Conservation (phyloP, 2,888 invertebrate genomes). For the Frankliniella intonsa region DNA sequence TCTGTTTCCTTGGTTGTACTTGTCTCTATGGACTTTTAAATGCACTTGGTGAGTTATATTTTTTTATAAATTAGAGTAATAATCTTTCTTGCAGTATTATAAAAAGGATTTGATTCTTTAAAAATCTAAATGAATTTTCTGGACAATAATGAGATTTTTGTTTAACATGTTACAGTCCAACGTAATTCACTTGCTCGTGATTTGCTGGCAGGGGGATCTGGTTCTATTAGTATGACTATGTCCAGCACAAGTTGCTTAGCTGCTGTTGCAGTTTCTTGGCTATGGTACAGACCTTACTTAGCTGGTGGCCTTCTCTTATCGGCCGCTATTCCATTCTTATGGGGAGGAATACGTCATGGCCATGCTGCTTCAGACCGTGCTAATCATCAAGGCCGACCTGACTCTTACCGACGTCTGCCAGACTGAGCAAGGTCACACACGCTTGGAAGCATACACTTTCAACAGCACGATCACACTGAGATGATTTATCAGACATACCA, state of each 20-base stretch:
- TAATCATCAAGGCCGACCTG: not conserved
- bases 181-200: not conserved
- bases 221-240: slow-evolving; percentile 1
- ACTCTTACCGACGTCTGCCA: not conserved
- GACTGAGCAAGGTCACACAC: slow-evolving; percentile 19
- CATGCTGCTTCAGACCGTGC: not conserved
- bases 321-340: not conserved
- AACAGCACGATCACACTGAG: slow-evolving; percentile 2
- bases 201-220: not conserved
- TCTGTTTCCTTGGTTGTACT: not conserved
- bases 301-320: slow-evolving; percentile 18
- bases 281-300: slow-evolving; percentile 8
- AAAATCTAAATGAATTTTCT: not conserved
- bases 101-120: too few species aligned
- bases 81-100: too few species aligned
- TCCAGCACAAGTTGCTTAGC: slow-evolving; percentile 4
- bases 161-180: not conserved
- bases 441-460: slow-evolving; percentile 15
- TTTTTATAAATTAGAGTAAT: not conserved
- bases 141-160: not conserved
- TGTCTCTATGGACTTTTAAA: slow-evolving; percentile 2
- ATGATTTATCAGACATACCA: slow-evolving; percentile 5
- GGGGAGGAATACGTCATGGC: slow-evolving; percentile 21
- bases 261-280: not conserved
- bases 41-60: not conserved